phyloP scores from a whole-genome alignment of 2,888 invertebrate species.

The Carabus problematicus region DNA sequence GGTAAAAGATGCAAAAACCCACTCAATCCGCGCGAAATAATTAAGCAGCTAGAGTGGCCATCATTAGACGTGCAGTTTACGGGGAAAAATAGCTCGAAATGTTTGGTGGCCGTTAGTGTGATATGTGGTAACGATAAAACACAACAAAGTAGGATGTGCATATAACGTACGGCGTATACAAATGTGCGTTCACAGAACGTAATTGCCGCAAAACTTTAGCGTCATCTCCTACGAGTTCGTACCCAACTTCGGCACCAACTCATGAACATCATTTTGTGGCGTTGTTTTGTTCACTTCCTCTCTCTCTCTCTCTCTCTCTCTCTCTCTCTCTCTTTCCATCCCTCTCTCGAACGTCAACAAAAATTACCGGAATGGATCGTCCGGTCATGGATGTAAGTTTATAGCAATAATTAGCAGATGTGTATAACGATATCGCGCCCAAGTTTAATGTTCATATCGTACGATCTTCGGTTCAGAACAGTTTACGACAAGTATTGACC shows the following conservation, averaged over 20 bases:
- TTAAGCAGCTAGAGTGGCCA: too few species aligned
- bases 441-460: too few species aligned
- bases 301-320: too few species aligned
- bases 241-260: slow-evolving; percentile 15
- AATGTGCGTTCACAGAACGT: not conserved
- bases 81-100: too few species aligned
- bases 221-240: slow-evolving; percentile 8
- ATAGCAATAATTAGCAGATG: not conserved
- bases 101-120: slow-evolving; percentile 1
- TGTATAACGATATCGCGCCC: too few species aligned
- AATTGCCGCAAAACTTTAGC: slow-evolving; percentile 15
- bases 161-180: too few species aligned
- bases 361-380: slow-evolving; percentile 18
- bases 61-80: too few species aligned
- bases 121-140: slow-evolving; percentile 14
- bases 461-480: too few species aligned
- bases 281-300: not conserved
- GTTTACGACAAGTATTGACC: too few species aligned
- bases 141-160: not conserved
- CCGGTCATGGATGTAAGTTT: not conserved
- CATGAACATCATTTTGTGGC: not conserved
- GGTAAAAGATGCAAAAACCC: too few species aligned
- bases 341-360: not conserved
- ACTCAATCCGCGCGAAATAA: too few species aligned
- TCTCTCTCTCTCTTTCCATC: too few species aligned